phyloP scores from a whole-genome alignment of 2,797 vertebrate genomes.

The Masticophis lateralis region DNA sequence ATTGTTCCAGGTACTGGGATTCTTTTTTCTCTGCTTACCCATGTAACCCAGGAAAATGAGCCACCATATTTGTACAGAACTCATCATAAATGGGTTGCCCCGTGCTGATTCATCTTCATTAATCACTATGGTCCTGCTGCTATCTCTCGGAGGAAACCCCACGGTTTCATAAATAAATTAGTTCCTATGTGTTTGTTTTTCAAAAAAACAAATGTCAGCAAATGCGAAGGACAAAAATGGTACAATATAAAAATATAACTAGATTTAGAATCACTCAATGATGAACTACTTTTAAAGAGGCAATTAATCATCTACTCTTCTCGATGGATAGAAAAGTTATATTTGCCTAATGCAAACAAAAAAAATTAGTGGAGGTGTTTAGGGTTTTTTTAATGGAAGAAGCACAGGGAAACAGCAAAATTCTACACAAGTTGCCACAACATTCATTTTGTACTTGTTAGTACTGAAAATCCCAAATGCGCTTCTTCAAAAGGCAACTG shows the following conservation, averaged over 20 bases:
- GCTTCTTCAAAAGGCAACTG: neutral
- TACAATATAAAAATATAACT: neutral
- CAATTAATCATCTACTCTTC: neutral
- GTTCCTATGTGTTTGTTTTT: constrained; percentile 10
- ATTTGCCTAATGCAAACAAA: neutral
- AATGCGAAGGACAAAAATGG: constrained; percentile 10
- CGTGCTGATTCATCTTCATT: constrained; percentile 47
- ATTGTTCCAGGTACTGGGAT: neutral
- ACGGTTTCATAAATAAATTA: constrained; percentile 43
- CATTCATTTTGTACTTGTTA: neutral
- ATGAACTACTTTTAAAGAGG: neutral
- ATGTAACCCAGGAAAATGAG: constrained; percentile 27
- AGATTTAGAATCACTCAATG: neutral
- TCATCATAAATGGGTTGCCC: neutral
- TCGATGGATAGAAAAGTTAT: neutral
- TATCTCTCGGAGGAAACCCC: constrained; percentile 31
- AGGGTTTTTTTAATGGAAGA: neutral
- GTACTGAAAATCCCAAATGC: neutral
- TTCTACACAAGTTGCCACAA: neutral
- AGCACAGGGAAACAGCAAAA: neutral
- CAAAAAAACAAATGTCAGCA: constrained; percentile 30
- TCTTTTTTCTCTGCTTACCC: neutral
- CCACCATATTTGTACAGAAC: neutral
- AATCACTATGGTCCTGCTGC: constrained; percentile 22
- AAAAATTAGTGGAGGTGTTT: neutral